Percentiles rank a stretch among this genome's conserved stretches.
Conservation (phyloP, 2,888 invertebrate genomes). For the Brachycybe producta region DNA sequence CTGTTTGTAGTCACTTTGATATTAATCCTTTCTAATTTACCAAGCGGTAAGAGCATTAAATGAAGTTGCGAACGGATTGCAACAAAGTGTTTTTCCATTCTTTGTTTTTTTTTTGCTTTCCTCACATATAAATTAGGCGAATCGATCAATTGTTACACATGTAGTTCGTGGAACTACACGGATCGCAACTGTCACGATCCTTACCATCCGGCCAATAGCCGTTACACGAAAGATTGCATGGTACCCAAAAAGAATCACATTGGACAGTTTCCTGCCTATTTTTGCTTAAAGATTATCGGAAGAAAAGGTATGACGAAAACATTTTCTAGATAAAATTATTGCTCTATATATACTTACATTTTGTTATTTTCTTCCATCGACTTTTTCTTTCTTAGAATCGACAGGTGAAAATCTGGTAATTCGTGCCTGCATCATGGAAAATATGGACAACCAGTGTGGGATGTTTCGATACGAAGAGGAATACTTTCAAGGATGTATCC, state of each 20-base stretch:
- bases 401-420: conserved; percentile 36
- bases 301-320: conserved; percentile 33
- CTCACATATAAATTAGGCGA: conserved; percentile 14
- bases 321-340: no score
- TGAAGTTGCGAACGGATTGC: no score
- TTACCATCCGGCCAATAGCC: conserved; percentile 37
- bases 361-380: background rate
- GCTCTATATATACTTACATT: no score
- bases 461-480: conserved; percentile 38
- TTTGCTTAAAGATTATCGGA: conserved; percentile 43
- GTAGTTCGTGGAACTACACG: conserved; percentile 39
- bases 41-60: no score
- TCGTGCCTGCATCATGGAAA: conserved; percentile 38
- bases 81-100: no score
- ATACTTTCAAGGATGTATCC: conserved; percentile 39
- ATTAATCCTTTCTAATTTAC: no score
- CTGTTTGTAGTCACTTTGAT: no score
- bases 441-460: conserved; percentile 42
- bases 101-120: background rate
- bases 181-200: conserved; percentile 40
- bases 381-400: conserved; percentile 27
- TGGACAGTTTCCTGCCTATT: conserved; percentile 42
- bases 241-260: conserved; percentile 38
- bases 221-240: conserved; percentile 36
- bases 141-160: conserved; percentile 40